Percentiles rank a stretch among this genome's conserved stretches.
Evolutionary conservation across 2,888 invertebrate genomes (phyloP).

Genomic region (Dione juno): DNA sequence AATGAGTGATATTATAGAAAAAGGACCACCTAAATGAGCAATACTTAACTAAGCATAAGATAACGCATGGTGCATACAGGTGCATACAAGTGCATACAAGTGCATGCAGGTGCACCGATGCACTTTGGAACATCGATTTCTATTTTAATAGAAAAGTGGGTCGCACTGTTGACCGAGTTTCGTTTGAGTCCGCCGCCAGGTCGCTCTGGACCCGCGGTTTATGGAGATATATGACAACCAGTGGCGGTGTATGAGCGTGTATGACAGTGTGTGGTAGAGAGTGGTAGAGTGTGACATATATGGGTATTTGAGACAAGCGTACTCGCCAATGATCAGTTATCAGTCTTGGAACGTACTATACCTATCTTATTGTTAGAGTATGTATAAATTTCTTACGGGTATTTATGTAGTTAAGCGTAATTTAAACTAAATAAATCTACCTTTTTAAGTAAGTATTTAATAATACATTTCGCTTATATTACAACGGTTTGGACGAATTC

Average conservation of each 20-base stretch:
- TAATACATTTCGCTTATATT: constrained; percentile 19
- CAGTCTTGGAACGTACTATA: not conserved
- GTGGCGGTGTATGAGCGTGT: not conserved
- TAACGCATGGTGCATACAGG: constrained; percentile 8
- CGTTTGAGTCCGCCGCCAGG: constrained; percentile 32
- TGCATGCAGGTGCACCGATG: constrained; percentile 19
- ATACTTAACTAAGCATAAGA: constrained; percentile 22
- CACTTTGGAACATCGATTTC: constrained; percentile 51
- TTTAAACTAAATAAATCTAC: not conserved
- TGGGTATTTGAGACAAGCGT: too few relatives aligned
- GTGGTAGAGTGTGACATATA: too few relatives aligned
- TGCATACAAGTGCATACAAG: constrained; percentile 4
- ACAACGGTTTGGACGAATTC: constrained; percentile 24
- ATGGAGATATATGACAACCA: not conserved
- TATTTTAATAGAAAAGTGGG: constrained; percentile 52
- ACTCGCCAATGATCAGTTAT: too few relatives aligned
- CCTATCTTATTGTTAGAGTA: too few relatives aligned
- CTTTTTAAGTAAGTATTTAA: constrained; percentile 32
- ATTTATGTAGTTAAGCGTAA: not conserved
- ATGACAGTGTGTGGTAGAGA: not conserved
- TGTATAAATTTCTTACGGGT: not conserved
- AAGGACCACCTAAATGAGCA: not conserved
- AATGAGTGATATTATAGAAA: not conserved
- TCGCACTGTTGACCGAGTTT: constrained; percentile 48
- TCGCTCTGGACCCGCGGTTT: constrained; percentile 14